Percentiles rank a stretch among this genome's conserved stretches.
phyloP scores from a whole-genome alignment of 2,113 vertebrate species.

The Salminus brasiliensis region DNA sequence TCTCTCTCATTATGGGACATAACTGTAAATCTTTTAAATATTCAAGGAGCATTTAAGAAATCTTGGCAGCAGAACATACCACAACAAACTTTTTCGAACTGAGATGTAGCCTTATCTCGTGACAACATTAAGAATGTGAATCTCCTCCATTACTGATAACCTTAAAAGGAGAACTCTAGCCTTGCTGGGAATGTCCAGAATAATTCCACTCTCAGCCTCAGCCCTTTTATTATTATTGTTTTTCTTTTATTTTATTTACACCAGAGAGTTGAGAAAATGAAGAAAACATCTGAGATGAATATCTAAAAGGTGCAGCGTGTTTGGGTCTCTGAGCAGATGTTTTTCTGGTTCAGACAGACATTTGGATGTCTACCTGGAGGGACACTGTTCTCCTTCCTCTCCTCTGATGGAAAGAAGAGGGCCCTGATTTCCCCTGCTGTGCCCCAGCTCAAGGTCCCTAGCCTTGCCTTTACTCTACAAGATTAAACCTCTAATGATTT shows the following conservation, averaged over 20 bases:
- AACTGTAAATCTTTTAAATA: no score
- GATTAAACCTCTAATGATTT: not conserved
- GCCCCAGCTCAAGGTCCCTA: not conserved
- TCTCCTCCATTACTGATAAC: not conserved
- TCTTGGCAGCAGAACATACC: not conserved
- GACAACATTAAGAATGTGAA: not conserved
- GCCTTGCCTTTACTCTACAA: not conserved
- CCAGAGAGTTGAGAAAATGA: not conserved
- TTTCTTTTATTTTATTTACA: slow-evolving; percentile 23
- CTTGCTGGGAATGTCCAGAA: not conserved
- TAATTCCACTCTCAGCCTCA: not conserved
- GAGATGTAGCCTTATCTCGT: not conserved
- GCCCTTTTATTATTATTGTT: not conserved
- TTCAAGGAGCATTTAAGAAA: no score
- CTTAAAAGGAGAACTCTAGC: not conserved
- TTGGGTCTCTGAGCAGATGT: slow-evolving; percentile 39
- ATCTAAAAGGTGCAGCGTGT: slow-evolving; percentile 29
- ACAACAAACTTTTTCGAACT: not conserved
- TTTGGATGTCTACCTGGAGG: slow-evolving; percentile 22
- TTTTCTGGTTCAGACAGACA: slow-evolving; percentile 37
- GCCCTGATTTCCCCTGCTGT: not conserved
- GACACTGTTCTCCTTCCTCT: slow-evolving; percentile 10
- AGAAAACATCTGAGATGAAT: slow-evolving; percentile 8
- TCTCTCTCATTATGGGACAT: no score
- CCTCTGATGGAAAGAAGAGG: slow-evolving; percentile 19